Evolutionary conservation across 2,888 invertebrate genomes (phyloP).

Genomic region (Spodoptera exigua): DNA sequence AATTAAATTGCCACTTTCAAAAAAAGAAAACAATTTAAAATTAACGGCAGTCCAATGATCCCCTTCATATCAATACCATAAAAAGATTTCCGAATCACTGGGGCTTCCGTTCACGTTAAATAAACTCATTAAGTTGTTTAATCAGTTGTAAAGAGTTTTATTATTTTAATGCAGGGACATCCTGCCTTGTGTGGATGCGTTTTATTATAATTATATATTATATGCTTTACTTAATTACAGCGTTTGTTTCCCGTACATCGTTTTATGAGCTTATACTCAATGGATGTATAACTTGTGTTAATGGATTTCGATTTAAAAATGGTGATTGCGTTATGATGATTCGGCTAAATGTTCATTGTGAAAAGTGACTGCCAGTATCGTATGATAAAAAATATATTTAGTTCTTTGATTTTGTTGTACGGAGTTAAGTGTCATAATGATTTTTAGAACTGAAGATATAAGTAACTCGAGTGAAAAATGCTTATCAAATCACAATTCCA

Average conservation of each 20-base stretch:
- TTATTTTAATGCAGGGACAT: constrained; percentile 66
- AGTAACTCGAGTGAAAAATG: too few relatives aligned
- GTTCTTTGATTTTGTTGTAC: too few relatives aligned
- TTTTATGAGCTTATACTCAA: neutral
- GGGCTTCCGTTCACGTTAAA: constrained; percentile 21
- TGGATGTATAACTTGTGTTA: too few relatives aligned
- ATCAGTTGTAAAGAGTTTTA: constrained; percentile 75
- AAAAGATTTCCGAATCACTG: constrained; percentile 17
- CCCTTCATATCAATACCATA: constrained; percentile 8
- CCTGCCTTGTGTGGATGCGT: constrained; percentile 37
- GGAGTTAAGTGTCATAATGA: too few relatives aligned
- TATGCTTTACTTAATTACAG: neutral
- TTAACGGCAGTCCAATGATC: neutral
- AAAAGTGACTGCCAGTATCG: too few relatives aligned
- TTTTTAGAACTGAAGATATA: too few relatives aligned
- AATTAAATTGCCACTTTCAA: too few relatives aligned
- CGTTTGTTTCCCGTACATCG: neutral
- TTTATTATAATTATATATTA: constrained; percentile 36
- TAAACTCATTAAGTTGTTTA: constrained; percentile 72
- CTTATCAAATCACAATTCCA: too few relatives aligned
- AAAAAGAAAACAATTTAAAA: neutral
- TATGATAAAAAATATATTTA: too few relatives aligned
- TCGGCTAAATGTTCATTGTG: too few relatives aligned
- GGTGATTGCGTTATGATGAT: too few relatives aligned
- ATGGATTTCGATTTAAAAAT: too few relatives aligned